Evolutionary conservation across 1,140 invertebrate genomes (phyloP).

Genomic region (Augochlora pura): DNA sequence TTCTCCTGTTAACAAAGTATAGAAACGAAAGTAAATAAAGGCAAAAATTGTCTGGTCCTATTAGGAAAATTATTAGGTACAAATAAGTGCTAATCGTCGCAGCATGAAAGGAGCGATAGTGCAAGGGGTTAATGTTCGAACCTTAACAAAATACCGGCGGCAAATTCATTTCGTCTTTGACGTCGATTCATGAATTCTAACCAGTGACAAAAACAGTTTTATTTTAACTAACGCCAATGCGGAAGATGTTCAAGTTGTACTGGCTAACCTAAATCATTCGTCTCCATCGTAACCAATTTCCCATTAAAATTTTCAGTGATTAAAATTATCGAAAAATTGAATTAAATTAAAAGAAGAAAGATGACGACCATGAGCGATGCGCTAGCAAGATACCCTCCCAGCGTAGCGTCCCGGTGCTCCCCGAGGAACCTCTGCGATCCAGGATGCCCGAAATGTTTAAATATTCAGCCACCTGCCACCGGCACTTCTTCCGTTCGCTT

Average conservation of each 20-base stretch:
- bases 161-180: too few relatives aligned
- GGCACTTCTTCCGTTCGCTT: constrained; percentile 53
- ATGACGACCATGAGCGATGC: constrained; percentile 35
- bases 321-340: background rate
- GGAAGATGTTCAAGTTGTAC: background rate
- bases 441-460: constrained; percentile 35
- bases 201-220: too few relatives aligned
- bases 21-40: too few relatives aligned
- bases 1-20: too few relatives aligned
- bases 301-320: background rate
- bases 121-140: too few relatives aligned
- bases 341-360: background rate
- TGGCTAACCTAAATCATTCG: background rate
- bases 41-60: too few relatives aligned
- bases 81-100: too few relatives aligned
- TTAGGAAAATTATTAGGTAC: too few relatives aligned
- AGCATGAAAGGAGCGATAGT: too few relatives aligned
- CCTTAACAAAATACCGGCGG: background rate
- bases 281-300: too few relatives aligned
- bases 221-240: background rate
- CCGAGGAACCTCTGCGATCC: constrained; percentile 5
- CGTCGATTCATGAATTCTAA: too few relatives aligned
- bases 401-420: constrained; percentile 44
- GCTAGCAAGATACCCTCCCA: constrained; percentile 34
- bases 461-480: constrained; percentile 35